Conservation (phyloP, 2,888 invertebrate genomes). For the Steinernema carpocapsae region DNA sequence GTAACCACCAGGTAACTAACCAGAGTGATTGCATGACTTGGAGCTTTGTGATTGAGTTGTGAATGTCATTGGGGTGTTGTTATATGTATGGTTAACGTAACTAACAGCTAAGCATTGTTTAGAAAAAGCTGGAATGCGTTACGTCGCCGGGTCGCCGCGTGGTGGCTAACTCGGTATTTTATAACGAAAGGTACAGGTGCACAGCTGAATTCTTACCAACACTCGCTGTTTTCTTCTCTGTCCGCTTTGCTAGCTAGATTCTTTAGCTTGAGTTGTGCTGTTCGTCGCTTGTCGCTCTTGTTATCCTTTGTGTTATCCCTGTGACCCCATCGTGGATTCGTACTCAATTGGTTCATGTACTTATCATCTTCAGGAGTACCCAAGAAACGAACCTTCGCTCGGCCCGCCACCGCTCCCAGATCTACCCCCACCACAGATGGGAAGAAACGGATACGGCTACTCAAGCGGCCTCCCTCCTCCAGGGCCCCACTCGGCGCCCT, state of each 20-base stretch:
- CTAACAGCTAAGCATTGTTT: constrained; percentile 31
- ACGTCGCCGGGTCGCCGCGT: constrained; percentile 32
- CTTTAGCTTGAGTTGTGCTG: background rate
- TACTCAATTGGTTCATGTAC: background rate
- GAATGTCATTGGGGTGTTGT: background rate
- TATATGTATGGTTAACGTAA: background rate
- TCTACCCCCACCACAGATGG: constrained; percentile 9
- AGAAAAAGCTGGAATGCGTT: constrained; percentile 31
- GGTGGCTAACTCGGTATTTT: constrained; percentile 35
- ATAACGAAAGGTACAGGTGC: constrained; percentile 30
- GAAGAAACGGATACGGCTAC: background rate
- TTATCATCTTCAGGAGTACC: background rate
- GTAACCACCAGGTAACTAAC: background rate
- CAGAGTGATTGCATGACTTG: constrained; percentile 19
- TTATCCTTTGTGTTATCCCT: background rate
- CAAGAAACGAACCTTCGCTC: background rate
- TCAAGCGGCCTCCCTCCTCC: background rate
- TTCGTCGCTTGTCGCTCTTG: background rate
- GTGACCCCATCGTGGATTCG: background rate
- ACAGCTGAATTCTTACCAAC: background rate
- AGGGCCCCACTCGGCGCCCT: background rate
- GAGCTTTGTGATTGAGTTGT: constrained; percentile 3
- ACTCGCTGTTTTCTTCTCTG: background rate
- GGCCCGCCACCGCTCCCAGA: constrained; percentile 18
- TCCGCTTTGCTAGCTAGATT: constrained; percentile 18